Conservation (phyloP, 2,888 invertebrate species). For the Caenorhabditis sulstoni region DNA sequence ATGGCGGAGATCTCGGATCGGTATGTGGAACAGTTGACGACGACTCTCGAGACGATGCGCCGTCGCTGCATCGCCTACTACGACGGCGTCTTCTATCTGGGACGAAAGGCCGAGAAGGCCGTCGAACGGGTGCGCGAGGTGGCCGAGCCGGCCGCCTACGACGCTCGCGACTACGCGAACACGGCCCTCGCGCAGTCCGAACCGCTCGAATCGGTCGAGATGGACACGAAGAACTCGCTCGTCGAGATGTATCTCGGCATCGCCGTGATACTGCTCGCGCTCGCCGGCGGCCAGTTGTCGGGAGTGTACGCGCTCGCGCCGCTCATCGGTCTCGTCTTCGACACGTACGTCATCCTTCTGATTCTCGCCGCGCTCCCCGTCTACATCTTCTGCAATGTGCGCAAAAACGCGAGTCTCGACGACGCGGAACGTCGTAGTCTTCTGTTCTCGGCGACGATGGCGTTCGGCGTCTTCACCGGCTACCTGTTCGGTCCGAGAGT, state of each 20-base stretch:
- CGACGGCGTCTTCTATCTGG: conserved; percentile 55
- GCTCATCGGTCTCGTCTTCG: conserved; percentile 63
- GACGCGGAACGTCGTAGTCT: conserved; percentile 70
- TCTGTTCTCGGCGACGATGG: conserved; percentile 59
- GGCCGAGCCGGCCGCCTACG: conserved; percentile 65
- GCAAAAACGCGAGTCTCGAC: conserved; percentile 68
- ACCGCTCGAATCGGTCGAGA: conserved; percentile 62
- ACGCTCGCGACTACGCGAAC: conserved; percentile 66
- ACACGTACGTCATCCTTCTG: conserved; percentile 56
- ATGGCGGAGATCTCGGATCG: conserved; percentile 70
- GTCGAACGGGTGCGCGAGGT: conserved; percentile 60
- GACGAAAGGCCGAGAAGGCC: conserved; percentile 41
- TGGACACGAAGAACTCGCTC: conserved; percentile 66
- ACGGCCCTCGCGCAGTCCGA: conserved; percentile 42
- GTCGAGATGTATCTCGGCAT: conserved; percentile 73
- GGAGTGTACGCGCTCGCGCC: conserved; percentile 64
- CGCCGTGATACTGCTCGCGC: conserved; percentile 66
- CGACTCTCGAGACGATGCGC: conserved; percentile 77
- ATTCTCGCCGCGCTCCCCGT: conserved; percentile 65
- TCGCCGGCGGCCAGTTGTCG: conserved; percentile 66
- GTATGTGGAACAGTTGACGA: conserved; percentile 75
- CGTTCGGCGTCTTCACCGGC: conserved; percentile 65
- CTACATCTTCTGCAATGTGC: conserved; percentile 61
- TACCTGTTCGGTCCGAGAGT: conserved; percentile 64
- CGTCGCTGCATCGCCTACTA: conserved; percentile 68